A percentile compares a stretch with the other conserved stretches of the same genome.
phyloP scores from a whole-genome alignment of 2,113 vertebrate genomes.

The Larimichthys crocea region DNA sequence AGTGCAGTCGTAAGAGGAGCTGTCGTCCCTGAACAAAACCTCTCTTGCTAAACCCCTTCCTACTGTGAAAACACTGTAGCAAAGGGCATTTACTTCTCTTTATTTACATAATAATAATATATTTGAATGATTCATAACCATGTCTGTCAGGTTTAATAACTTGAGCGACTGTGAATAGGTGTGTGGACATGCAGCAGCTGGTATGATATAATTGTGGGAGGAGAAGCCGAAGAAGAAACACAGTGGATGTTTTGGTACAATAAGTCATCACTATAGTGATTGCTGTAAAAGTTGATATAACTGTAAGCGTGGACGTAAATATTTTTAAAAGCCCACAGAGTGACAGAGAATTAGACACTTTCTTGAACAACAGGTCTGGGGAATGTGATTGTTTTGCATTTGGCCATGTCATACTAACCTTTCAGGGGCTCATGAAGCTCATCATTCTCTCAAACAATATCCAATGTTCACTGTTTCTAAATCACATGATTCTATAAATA shows the following conservation, averaged over 20 bases:
- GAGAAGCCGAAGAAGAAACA: background rate
- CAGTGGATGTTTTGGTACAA: background rate
- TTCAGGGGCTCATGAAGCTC: no score
- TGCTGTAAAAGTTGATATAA: background rate
- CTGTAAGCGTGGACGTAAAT: background rate
- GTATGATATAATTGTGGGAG: background rate
- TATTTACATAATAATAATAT: background rate
- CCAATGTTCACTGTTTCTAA: no score
- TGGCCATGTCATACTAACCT: no score
- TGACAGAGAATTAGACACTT: background rate
- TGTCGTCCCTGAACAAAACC: background rate
- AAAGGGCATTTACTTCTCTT: background rate
- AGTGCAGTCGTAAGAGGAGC: no score
- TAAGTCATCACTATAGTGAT: background rate
- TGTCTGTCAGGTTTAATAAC: constrained; percentile 20
- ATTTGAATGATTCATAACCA: background rate
- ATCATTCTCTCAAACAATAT: no score
- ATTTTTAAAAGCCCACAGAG: background rate
- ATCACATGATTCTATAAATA: no score
- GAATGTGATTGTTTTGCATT: background rate
- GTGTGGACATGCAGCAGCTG: constrained; percentile 9
- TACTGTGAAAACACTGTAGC: background rate
- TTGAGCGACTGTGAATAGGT: background rate
- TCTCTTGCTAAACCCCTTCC: background rate
- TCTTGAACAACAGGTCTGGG: background rate